A percentile compares a stretch with the other conserved stretches of the same genome.
phyloP scores from a whole-genome alignment of 2,888 invertebrate genomes.

The Dynastes tityus region DNA sequence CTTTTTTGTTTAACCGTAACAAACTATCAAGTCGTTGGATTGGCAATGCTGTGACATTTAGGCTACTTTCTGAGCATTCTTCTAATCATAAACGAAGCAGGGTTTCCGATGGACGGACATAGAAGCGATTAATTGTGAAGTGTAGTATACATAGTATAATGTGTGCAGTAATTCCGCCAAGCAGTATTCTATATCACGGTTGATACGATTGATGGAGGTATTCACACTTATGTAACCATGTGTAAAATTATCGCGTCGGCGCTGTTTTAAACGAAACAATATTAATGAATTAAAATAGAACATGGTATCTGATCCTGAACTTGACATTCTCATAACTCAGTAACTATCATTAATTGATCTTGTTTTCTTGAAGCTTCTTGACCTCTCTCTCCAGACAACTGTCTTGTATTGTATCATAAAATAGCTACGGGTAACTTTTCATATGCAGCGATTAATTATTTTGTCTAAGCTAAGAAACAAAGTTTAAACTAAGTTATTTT shows the following conservation, averaged over 20 bases:
- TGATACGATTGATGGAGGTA: background rate
- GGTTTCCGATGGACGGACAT: too few species aligned
- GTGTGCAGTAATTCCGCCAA: slow-evolving; percentile 1
- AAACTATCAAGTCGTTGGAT: too few species aligned
- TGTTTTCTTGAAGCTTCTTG: slow-evolving; percentile 37
- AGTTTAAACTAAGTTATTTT: too few species aligned
- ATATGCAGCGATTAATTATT: background rate
- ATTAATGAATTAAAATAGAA: slow-evolving; percentile 42
- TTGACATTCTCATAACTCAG: slow-evolving; percentile 34
- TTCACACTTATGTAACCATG: slow-evolving; percentile 26
- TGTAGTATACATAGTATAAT: background rate
- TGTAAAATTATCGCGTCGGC: slow-evolving; percentile 23
- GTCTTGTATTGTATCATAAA: background rate
- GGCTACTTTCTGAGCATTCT: too few species aligned
- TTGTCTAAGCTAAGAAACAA: background rate
- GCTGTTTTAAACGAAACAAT: slow-evolving; percentile 31
- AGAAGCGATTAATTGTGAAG: too few species aligned
- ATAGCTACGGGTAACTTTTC: background rate
- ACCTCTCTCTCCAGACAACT: slow-evolving; percentile 24
- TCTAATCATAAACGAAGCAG: too few species aligned
- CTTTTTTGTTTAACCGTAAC: too few species aligned
- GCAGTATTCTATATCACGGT: background rate
- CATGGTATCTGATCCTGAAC: slow-evolving; percentile 32
- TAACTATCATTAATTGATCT: slow-evolving; percentile 40
- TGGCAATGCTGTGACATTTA: too few species aligned